Conservation (phyloP, 2,888 invertebrate genomes). For the Aproaerema taeniolella region DNA sequence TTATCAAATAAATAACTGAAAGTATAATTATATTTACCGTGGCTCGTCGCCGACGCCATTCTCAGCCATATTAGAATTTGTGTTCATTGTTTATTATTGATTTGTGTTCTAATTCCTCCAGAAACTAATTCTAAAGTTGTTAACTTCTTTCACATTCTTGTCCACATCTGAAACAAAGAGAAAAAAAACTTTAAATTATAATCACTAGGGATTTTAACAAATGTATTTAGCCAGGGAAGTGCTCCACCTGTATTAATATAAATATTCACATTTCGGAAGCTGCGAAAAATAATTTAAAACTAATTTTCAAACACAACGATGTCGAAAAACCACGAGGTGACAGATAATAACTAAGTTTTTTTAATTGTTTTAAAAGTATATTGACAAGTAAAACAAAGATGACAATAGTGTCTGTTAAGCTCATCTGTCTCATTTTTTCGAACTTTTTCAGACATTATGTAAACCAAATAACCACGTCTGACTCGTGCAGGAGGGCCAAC, state of each 20-base stretch:
- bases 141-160: constrained; percentile 42
- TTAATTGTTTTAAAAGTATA: neutral
- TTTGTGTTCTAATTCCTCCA: neutral
- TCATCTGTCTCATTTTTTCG: too few species aligned
- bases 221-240: too few species aligned
- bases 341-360: neutral
- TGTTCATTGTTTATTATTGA: constrained; percentile 15
- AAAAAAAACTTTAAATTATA: neutral
- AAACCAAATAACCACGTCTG: too few species aligned
- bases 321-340: constrained; percentile 7
- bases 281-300: constrained; percentile 3
- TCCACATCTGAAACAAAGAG: constrained; percentile 38
- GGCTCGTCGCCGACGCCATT: constrained; percentile 56
- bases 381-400: too few species aligned
- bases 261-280: too few species aligned
- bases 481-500: too few species aligned
- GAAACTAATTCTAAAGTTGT: constrained; percentile 9
- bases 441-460: too few species aligned
- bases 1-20: too few species aligned
- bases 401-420: too few species aligned
- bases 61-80: constrained; percentile 54
- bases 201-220: too few species aligned
- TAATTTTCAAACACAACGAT: constrained; percentile 17
- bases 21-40: constrained; percentile 44
- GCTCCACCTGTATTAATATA: too few species aligned